Evolutionary conservation across 92 coral and sea anemone species (phyloP), one percentile per base, ranked within the genome.

Genomic region (Micromussa lordhowensis): DNA sequence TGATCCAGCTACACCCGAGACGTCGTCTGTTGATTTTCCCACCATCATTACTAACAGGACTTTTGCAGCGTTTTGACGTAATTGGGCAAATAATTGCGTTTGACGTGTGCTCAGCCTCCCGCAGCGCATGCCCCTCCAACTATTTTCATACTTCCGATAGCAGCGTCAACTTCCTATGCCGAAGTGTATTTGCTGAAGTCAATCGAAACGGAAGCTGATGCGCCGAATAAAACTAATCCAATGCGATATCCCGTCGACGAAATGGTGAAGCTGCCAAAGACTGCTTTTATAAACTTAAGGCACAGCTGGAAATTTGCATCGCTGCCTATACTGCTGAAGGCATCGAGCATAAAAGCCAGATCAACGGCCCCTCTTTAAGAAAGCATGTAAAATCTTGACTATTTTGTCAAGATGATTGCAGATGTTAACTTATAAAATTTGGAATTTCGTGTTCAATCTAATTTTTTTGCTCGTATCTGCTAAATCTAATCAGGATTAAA

Each of bases 61-160:
- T 48, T 82, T 91, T 14, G 74, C 68, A 6, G 94, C 94, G 17
- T 72, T 61, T 64, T 81, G 72, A 10, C 94, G 88, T 24, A 91
- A 86, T 31, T 85, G 89, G 66, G 83, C 90, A 70, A 94, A 94
- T 22, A 94, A 80, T n/a, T 90, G 91, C 2, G 94, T 74, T 36
- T 81, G 86, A 63, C 98, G 88, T 15, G 94, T 94, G 8, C 90
- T 72, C 1, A 94, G 55, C 31, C 93, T 16, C 94, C 94, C 36
- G 90, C 94, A 2, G 92, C 90, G 40, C 92, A 87, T 0, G 85
- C 82, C 29, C 94, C 92, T 51, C 92, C 92, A 57, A 86, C 51
- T 69, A 83, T 77, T 75, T 84, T 92, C 44, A 92, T 82, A 28
- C 87, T 84, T 79, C 71, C 77, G 59, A 88, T 36, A 15, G 87